A percentile compares a stretch with the other conserved stretches of the same genome.
These are phyloP conservation scores for Celastrina argiolus DNA, from an alignment of 2,888 invertebrate genomes.

Conservation along the genomic window DNA sequence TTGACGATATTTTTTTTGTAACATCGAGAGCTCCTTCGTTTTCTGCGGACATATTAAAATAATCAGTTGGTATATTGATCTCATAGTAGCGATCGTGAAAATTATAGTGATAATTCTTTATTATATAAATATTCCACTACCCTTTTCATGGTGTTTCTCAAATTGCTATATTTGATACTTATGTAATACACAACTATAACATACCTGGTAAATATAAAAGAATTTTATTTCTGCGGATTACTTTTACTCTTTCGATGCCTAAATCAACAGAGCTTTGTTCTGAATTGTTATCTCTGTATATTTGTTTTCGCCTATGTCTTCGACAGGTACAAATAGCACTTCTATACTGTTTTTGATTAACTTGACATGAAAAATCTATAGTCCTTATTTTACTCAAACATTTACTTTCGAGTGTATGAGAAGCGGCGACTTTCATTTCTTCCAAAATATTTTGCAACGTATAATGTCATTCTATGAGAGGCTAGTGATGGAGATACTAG, in stretches of 20 bases:
- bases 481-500: neutral
- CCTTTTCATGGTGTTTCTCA: neutral
- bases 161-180: no score
- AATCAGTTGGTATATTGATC: neutral
- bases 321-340: slow-evolving; percentile 34
- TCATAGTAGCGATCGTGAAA: neutral
- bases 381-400: neutral
- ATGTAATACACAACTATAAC: neutral
- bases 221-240: slow-evolving; percentile 46
- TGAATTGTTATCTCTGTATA: slow-evolving; percentile 29
- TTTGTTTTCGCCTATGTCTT: slow-evolving; percentile 28
- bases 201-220: slow-evolving; percentile 54
- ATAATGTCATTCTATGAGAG: neutral
- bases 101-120: neutral
- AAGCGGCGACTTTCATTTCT: slow-evolving; percentile 33
- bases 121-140: neutral
- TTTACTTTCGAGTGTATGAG: neutral
- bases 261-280: slow-evolving; percentile 47
- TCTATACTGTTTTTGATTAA: slow-evolving; percentile 39
- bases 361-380: slow-evolving; percentile 48
- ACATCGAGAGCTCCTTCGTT: slow-evolving; percentile 33
- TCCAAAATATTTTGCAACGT: slow-evolving; percentile 30
- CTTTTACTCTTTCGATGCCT: slow-evolving; percentile 51
- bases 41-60: neutral
- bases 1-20: slow-evolving; percentile 50